Percentiles rank a stretch among this genome's conserved stretches.
phyloP scores from a whole-genome alignment of 2,797 vertebrate species.

The Premnoplex brunnescens region DNA sequence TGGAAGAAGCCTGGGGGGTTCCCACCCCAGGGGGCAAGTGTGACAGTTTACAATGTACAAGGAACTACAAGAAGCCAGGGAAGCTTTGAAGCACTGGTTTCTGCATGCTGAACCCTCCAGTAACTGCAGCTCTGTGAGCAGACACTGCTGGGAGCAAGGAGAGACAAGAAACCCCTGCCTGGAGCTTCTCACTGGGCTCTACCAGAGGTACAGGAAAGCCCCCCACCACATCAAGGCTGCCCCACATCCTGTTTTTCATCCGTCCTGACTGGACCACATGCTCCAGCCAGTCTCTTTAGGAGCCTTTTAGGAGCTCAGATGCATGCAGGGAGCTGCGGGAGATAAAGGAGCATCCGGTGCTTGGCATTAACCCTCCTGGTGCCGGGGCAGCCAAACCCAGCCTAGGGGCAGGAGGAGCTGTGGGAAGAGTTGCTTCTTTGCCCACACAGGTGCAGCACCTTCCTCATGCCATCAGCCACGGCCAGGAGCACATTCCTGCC shows the following conservation, averaged over 20 bases:
- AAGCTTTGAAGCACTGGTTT: conserved; percentile 62
- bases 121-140: background rate
- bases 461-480: background rate
- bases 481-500: background rate
- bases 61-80: conserved; percentile 32
- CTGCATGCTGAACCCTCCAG: background rate
- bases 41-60: background rate
- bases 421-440: background rate
- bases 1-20: background rate
- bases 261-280: background rate
- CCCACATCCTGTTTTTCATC: background rate
- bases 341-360: background rate
- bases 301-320: background rate
- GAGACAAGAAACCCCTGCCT: background rate
- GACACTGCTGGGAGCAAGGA: background rate
- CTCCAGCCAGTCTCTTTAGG: background rate
- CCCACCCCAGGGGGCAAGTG: background rate
- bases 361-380: background rate
- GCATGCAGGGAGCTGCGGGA: background rate
- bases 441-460: background rate
- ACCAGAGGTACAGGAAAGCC: background rate
- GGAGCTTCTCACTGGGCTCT: background rate
- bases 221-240: background rate
- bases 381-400: background rate
- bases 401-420: background rate